phyloP scores from a whole-genome alignment of 2,888 invertebrate species.

The Cosmopolites sordidus region DNA sequence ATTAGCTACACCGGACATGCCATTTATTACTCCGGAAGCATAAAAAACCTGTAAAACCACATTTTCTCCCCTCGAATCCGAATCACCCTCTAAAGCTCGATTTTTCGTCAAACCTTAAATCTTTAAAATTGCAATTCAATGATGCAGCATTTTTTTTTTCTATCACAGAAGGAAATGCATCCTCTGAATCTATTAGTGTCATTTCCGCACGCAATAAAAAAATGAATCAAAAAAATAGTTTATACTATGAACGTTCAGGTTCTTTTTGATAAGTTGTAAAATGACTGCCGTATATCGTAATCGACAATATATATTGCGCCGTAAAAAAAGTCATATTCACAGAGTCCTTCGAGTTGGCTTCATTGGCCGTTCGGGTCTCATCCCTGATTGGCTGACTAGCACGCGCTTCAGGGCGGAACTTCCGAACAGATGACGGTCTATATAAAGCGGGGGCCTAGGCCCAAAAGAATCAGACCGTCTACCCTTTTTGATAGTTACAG shows the following conservation, averaged over 20 bases:
- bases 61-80: too few species aligned
- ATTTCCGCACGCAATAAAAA: too few species aligned
- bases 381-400: slow-evolving; percentile 18
- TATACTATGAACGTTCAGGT: too few species aligned
- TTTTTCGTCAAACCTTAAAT: neutral
- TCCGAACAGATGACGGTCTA: slow-evolving; percentile 11
- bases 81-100: neutral
- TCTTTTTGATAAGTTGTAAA: too few species aligned
- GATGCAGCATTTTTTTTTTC: neutral
- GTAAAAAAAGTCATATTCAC: too few species aligned
- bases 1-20: too few species aligned
- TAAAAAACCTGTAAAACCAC: too few species aligned
- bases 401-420: slow-evolving; percentile 25
- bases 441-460: slow-evolving; percentile 16
- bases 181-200: neutral
- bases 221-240: too few species aligned
- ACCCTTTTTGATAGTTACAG: neutral
- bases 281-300: too few species aligned
- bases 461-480: neutral
- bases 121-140: neutral
- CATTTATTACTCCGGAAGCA: too few species aligned
- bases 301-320: too few species aligned
- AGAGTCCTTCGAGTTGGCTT: too few species aligned
- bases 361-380: neutral
- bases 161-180: neutral